Base-by-base conservation (phyloP, 2,797 vertebrate genomes). In the Xyrichtys novacula region DNA sequence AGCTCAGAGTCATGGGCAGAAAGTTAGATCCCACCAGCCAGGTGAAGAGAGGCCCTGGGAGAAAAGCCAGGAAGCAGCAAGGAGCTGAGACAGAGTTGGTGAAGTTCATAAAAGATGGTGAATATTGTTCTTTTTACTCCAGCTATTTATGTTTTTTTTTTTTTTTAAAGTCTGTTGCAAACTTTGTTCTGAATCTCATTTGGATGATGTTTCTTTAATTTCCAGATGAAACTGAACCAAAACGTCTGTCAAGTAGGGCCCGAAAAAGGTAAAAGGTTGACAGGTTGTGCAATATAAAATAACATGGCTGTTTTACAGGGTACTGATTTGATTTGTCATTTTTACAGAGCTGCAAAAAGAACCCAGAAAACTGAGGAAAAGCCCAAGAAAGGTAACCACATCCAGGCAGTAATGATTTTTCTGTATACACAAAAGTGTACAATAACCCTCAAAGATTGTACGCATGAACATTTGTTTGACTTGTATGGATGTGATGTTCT, bases 11-110 rank as follows among this genome's bases (percentile, higher is more conserved):
- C 78, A 98, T 99, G 97, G 97, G 97, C 83, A 94, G 97, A 31
- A 98, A 95, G 70, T 89, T 98, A 75, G 97, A 98, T 86, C 96
- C 96, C 64, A 92, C 89, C 34, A 94, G 60, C 69, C 92, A 94
- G 80, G 95, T 94, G 86, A 97, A 96, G 75, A 92, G 95, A 32
- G 97, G 97, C 2, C 97, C 97, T 0, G 97, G 97, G 34, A 95
- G 94, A 28, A 98, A 98, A 83, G 71, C 96, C 59, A 94, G 88
- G 44, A 99, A 99, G 78, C 97, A 99, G 87, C 91, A 94, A 29
- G 96, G 97, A 12, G 96, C 97, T 0, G 97, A 99, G 85, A 95
- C 93, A 0, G 97, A 99, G 79, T 87, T 98, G 55, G 83, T 87
- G 57, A 95, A 94, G 6, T 95, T 97, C 71, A 82, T 99, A 63